Evolutionary conservation across 2,888 invertebrate genomes (phyloP).

Genomic region (Allolobophora icterica): DNA sequence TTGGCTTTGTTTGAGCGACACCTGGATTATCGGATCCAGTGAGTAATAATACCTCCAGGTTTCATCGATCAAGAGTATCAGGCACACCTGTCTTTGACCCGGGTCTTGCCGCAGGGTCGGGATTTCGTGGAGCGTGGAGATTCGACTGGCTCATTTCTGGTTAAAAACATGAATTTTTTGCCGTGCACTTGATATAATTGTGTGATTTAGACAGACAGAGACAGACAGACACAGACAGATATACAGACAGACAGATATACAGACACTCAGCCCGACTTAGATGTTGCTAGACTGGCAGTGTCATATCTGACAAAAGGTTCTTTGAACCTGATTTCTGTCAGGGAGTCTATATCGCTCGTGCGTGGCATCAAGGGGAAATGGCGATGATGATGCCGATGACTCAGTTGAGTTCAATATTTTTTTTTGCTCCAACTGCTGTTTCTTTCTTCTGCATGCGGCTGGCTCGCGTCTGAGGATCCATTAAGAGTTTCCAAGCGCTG

Average conservation of each 20-base stretch:
- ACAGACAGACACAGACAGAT: not conserved
- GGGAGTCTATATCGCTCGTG: not conserved
- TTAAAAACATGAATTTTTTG: not conserved
- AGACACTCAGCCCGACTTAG: not conserved
- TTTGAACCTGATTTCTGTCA: not conserved
- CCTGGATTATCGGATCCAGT: not conserved
- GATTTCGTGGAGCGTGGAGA: not conserved
- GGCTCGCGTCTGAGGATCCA: not conserved
- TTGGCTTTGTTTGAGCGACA: not conserved
- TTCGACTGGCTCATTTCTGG: not conserved
- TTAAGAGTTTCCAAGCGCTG: too few relatives aligned
- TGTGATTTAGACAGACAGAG: not conserved
- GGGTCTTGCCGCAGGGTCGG: not conserved
- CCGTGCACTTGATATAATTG: not conserved
- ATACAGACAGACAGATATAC: not conserved
- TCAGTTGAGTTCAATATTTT: conserved; percentile 14
- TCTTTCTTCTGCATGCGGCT: not conserved
- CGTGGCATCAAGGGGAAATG: not conserved
- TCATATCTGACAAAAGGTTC: not conserved
- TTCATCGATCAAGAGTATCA: conserved; percentile 11
- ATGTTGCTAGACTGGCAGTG: not conserved
- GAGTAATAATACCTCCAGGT: not conserved
- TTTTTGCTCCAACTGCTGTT: not conserved
- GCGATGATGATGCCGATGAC: not conserved
- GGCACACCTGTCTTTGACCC: not conserved